Percentiles rank a stretch among this genome's conserved stretches.
Evolutionary conservation across 2,888 invertebrate species (phyloP).

Genomic region (Aspidapion aeneum): DNA sequence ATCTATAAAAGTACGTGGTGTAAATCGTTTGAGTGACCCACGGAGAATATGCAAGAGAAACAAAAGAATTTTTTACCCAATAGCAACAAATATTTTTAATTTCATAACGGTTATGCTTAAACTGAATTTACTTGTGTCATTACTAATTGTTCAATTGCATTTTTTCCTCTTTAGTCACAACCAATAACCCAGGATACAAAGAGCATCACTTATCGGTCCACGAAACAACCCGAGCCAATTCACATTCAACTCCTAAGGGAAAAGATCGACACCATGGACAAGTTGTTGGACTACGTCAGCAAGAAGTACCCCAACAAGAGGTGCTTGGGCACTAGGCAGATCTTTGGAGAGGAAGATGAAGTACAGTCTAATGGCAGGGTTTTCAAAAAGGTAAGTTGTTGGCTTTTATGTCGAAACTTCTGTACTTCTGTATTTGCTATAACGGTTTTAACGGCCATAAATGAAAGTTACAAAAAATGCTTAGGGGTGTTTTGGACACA

Average conservation of each 20-base stretch:
- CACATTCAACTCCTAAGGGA: slow-evolving; percentile 72
- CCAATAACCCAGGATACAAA: slow-evolving; percentile 61
- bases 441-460: too few relatives aligned
- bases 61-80: too few relatives aligned
- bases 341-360: slow-evolving; percentile 92
- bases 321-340: slow-evolving; percentile 87
- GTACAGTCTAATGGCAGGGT: slow-evolving; percentile 89
- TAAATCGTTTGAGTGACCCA: too few relatives aligned
- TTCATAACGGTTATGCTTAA: too few relatives aligned
- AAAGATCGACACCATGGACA: slow-evolving; percentile 77
- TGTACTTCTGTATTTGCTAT: too few relatives aligned
- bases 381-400: slow-evolving; percentile 91
- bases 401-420: too few relatives aligned
- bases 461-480: too few relatives aligned
- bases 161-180: slow-evolving; percentile 57
- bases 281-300: slow-evolving; percentile 77
- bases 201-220: slow-evolving; percentile 70
- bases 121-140: too few relatives aligned
- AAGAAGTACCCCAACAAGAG: slow-evolving; percentile 67
- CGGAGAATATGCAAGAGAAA: too few relatives aligned
- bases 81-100: too few relatives aligned
- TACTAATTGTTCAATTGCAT: not conserved
- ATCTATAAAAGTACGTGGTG: too few relatives aligned
- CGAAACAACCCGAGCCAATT: slow-evolving; percentile 64
- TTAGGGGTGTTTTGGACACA: too few relatives aligned